Base-by-base conservation (phyloP, 2,113 vertebrate species). In the Oncorhynchus mykiss region DNA sequence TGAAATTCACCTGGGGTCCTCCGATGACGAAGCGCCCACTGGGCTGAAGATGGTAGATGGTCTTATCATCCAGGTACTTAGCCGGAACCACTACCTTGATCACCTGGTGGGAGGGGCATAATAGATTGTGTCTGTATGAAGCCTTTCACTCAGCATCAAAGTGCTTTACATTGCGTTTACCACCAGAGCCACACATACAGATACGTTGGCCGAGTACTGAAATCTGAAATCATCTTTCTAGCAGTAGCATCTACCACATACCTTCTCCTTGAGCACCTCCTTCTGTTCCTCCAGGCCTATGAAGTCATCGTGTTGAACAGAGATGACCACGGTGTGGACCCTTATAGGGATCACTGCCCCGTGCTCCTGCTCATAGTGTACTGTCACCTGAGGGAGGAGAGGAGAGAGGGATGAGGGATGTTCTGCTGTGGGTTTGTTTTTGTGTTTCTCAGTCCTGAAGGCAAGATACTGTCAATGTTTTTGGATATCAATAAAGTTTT, bases 1-100 rank as follows among this genome's bases (percentile, higher is more conserved):
- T 64, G 24, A 59, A 18, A 25, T 25, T 78, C 78, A 97, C 97
- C 97, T 99, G 97, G 20, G 97, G 97, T 8, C 97, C 97, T 57
- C 97, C 97, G 0, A 99, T 99, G 78, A 99, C 97, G 1, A 99
- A 99, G 11, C 97, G 96, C 0, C 97, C 97, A 0, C 97, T 99
- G 2, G 97, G 97, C 80, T 99, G 97, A 64, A 99, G 92, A 85
- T 99, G 97, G 85, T 96, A 98, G 70, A 98, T 59, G 0, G 97
- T 99, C 69, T 95, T 93, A n/a, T 96, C 93, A 2, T 99, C 96
- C 86, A 99, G 80, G 82, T 99, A 99, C 84, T 94, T 94, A 34
- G 93, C 91, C 1, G 97, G 97, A 67, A 99, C 97, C 27, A 99
- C 96, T 0, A 84, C 75, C 12, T 86, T 83, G 83, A 99, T 96